A percentile compares a stretch with the other conserved stretches of the same genome.
Evolutionary conservation across 2,888 invertebrate genomes (phyloP).

Genomic region (Platycheirus rosarum): DNA sequence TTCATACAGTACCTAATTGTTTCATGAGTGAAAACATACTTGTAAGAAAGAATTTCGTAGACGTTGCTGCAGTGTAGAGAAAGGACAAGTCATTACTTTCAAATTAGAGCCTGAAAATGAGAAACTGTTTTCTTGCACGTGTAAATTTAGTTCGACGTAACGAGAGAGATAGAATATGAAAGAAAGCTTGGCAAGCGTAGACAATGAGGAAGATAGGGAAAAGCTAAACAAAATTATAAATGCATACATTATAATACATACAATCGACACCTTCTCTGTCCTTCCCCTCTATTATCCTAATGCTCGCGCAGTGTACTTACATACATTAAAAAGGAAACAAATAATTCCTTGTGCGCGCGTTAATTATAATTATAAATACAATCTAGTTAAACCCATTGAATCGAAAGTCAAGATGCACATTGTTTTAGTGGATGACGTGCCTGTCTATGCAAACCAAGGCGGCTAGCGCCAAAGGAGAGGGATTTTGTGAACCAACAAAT

Average conservation of each 20-base stretch:
- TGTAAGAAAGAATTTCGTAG: conserved; percentile 11
- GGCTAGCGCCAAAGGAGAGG: conserved; percentile 6
- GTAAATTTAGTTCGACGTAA: background rate
- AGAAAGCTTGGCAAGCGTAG: background rate
- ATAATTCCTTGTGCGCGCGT: too few species aligned
- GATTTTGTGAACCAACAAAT: conserved; percentile 11
- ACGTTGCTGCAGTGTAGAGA: conserved; percentile 4
- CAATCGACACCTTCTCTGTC: too few species aligned
- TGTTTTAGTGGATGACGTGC: background rate
- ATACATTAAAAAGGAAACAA: too few species aligned
- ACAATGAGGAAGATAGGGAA: background rate
- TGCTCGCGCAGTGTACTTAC: too few species aligned
- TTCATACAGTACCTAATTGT: background rate
- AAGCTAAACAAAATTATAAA: background rate
- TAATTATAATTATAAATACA: background rate
- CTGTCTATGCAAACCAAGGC: conserved; percentile 4
- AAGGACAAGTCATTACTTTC: background rate
- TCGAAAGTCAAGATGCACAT: conserved; percentile 6
- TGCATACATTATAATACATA: too few species aligned
- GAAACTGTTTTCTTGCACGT: background rate
- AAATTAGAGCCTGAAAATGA: background rate
- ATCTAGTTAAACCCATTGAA: background rate
- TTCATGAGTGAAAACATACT: conserved; percentile 15
- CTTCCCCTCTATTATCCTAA: too few species aligned
- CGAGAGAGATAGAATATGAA: too few species aligned